Conservation (phyloP, 2,888 invertebrate species). For the Tachystola acroxantha region DNA sequence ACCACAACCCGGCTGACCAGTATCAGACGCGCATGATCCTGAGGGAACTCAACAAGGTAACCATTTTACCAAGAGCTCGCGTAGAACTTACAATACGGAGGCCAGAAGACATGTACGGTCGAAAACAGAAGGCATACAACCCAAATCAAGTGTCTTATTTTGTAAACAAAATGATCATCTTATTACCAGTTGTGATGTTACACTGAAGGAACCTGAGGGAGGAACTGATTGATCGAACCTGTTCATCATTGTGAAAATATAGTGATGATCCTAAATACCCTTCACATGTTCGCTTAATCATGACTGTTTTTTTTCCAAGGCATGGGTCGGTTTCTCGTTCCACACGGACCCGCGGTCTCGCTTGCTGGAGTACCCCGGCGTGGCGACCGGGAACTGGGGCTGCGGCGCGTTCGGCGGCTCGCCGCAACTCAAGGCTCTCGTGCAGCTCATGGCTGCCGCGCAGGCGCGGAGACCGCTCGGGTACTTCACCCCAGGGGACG, state of each 20-base stretch:
- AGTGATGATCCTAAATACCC: not conserved
- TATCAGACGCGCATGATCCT: constrained; percentile 79
- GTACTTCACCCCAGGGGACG: not conserved
- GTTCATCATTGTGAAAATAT: too few species aligned
- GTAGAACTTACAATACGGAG: too few species aligned
- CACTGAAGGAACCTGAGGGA: too few species aligned
- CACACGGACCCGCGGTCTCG: constrained; percentile 37
- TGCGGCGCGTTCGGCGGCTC: constrained; percentile 93
- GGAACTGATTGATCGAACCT: too few species aligned
- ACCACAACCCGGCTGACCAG: constrained; percentile 70
- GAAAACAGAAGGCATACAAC: too few species aligned
- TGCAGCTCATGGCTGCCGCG: constrained; percentile 83
- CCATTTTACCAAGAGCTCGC: too few species aligned
- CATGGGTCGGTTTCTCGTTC: constrained; percentile 78
- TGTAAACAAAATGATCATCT: too few species aligned
- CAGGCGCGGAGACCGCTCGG: constrained; percentile 15
- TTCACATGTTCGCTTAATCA: not conserved
- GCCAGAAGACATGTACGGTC: too few species aligned
- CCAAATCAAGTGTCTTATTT: too few species aligned
- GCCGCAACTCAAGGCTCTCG: constrained; percentile 82
- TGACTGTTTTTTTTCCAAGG: not conserved
- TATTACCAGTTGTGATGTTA: too few species aligned
- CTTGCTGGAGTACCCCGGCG: constrained; percentile 68
- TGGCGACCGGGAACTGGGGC: constrained; percentile 97
- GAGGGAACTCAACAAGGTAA: constrained; percentile 93